These are phyloP conservation scores for Mormyrops boulengeri DNA, from an alignment of 2,797 vertebrate species.

Conservation along the genomic window DNA sequence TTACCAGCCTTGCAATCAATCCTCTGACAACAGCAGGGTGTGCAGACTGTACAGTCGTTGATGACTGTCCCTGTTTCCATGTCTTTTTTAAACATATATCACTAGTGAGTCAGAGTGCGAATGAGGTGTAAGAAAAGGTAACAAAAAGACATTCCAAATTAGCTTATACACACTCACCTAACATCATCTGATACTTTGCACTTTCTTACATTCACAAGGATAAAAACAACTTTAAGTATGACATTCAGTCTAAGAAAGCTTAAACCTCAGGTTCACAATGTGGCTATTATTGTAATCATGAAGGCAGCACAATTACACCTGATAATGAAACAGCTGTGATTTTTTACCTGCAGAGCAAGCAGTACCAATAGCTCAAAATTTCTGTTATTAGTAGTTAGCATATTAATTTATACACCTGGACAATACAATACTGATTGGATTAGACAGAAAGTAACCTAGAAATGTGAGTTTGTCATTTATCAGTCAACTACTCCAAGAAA, in stretches of 20 bases:
- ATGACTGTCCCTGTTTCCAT: background rate
- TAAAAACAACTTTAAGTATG: background rate
- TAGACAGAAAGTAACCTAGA: background rate
- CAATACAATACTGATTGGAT: background rate
- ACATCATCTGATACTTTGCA: background rate
- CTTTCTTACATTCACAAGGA: background rate
- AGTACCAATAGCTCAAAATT: background rate
- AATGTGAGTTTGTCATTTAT: background rate
- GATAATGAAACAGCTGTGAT: background rate
- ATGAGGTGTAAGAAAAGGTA: background rate
- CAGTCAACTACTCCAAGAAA: background rate
- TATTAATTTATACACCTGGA: background rate
- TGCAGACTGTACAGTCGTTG: background rate
- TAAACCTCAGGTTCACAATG: background rate
- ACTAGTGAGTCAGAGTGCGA: background rate
- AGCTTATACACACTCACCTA: background rate
- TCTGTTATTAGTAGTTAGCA: background rate
- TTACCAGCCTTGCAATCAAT: background rate
- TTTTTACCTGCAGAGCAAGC: background rate
- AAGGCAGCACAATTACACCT: background rate
- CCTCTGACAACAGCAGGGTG: background rate
- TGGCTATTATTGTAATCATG: background rate
- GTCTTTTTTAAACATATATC: background rate
- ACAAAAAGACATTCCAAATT: too few relatives aligned
- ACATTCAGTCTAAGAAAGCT: background rate